Evolutionary conservation across 2,888 invertebrate species (phyloP).

Genomic region (Lutraria lutraria): DNA sequence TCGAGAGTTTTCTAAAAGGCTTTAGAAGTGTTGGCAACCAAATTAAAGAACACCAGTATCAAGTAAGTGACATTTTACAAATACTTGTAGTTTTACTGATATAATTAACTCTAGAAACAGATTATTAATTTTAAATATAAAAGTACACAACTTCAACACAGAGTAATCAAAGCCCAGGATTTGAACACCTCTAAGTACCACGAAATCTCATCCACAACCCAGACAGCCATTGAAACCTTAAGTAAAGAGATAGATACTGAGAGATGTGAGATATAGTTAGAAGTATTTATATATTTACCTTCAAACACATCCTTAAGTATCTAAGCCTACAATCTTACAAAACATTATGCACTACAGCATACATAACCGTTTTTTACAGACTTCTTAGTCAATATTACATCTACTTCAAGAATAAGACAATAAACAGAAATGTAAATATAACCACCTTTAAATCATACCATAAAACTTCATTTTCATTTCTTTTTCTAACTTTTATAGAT

Average conservation of each 20-base stretch:
- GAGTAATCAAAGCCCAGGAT: too few species aligned
- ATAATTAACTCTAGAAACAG: too few species aligned
- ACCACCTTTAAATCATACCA: not conserved
- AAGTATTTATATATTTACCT: conserved; percentile 7
- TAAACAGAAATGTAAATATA: not conserved
- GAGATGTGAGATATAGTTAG: not conserved
- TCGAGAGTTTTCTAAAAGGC: too few species aligned
- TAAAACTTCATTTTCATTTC: not conserved
- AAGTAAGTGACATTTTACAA: too few species aligned
- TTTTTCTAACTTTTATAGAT: not conserved
- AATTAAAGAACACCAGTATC: too few species aligned
- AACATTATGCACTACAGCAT: not conserved
- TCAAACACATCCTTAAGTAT: conserved; percentile 6
- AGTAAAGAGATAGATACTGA: not conserved
- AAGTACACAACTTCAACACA: too few species aligned
- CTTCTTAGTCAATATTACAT: not conserved
- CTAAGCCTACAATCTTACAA: conserved; percentile 8
- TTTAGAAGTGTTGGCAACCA: too few species aligned
- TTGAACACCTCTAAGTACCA: not conserved
- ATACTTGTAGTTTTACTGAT: too few species aligned
- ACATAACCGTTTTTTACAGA: not conserved
- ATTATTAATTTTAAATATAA: too few species aligned
- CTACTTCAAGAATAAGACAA: not conserved
- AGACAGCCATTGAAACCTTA: not conserved
- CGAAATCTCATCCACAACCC: not conserved